Conservation (phyloP, 2,888 invertebrate species). For the Chrysomela aeneicollis region DNA sequence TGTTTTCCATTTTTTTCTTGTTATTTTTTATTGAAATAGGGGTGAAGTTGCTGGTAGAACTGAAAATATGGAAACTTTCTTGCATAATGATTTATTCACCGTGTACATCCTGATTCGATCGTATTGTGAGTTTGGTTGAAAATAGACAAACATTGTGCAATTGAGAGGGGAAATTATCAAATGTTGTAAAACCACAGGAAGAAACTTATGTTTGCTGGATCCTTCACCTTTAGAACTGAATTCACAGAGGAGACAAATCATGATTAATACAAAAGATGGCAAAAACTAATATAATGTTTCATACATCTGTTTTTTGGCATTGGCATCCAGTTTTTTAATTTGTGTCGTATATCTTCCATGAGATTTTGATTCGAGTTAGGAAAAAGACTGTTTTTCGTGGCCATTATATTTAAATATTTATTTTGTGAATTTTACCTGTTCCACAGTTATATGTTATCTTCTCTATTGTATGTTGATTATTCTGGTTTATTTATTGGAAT, state of each 20-base stretch:
- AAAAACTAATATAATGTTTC: conserved; percentile 66
- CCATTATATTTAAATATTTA: conserved; percentile 28
- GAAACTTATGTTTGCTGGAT: conserved; percentile 62
- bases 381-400: conserved; percentile 28
- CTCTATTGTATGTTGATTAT: conserved; percentile 21
- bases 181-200: conserved; percentile 35
- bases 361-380: neutral
- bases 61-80: no score
- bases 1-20: no score
- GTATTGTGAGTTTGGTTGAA: no score
- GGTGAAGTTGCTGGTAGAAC: no score
- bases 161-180: no score
- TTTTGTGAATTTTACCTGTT: conserved; percentile 27
- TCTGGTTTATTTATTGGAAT: neutral
- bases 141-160: no score
- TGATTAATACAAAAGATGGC: conserved; percentile 63
- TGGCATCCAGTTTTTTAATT: conserved; percentile 61
- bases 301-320: conserved; percentile 65
- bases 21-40: no score
- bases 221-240: conserved; percentile 65
- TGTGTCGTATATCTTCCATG: conserved; percentile 63
- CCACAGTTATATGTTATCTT: neutral
- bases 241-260: conserved; percentile 51
- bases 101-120: no score
- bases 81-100: no score